Evolutionary conservation across 2,113 vertebrate species (phyloP).

Genomic region (Centropristis striata): DNA sequence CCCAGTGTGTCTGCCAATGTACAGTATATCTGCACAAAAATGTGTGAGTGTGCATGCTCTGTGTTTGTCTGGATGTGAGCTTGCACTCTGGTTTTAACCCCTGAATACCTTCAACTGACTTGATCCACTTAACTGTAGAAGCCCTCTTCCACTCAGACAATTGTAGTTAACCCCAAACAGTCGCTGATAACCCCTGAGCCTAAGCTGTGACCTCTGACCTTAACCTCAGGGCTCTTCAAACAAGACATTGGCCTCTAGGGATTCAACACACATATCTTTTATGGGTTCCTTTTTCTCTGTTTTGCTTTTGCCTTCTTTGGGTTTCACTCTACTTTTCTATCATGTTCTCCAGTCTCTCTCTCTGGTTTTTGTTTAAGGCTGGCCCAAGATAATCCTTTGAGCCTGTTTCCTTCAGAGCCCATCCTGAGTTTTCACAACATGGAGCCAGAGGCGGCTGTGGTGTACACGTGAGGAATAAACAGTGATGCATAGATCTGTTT

Average conservation of each 20-base stretch:
- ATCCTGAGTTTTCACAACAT: conserved; percentile 68
- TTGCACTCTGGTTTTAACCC: conserved; percentile 44
- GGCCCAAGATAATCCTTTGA: conserved; percentile 63
- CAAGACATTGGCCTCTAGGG: conserved; percentile 74
- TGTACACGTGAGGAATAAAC: conserved; percentile 47
- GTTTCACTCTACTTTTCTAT: conserved; percentile 6
- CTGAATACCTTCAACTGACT: conserved; percentile 52
- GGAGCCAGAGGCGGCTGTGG: conserved; percentile 37
- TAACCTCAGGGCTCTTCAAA: conserved; percentile 73
- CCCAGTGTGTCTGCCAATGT: conserved; percentile 19
- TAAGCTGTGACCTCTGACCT: conserved; percentile 72
- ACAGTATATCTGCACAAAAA: background rate
- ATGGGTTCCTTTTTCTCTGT: conserved; percentile 54
- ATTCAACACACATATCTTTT: conserved; percentile 52
- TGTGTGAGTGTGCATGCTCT: conserved; percentile 17
- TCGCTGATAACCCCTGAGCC: conserved; percentile 72
- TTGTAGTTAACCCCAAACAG: conserved; percentile 70
- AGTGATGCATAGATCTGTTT: conserved; percentile 52
- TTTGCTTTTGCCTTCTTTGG: conserved; percentile 41
- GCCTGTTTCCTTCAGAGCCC: conserved; percentile 61
- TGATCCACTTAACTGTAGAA: conserved; percentile 60
- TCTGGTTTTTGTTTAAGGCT: conserved; percentile 53
- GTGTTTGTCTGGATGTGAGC: conserved; percentile 23
- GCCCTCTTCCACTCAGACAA: conserved; percentile 50
- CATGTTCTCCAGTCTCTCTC: conserved; percentile 23